Conservation (phyloP, 2,888 invertebrate genomes). For the Ichneumoninae sp. region DNA sequence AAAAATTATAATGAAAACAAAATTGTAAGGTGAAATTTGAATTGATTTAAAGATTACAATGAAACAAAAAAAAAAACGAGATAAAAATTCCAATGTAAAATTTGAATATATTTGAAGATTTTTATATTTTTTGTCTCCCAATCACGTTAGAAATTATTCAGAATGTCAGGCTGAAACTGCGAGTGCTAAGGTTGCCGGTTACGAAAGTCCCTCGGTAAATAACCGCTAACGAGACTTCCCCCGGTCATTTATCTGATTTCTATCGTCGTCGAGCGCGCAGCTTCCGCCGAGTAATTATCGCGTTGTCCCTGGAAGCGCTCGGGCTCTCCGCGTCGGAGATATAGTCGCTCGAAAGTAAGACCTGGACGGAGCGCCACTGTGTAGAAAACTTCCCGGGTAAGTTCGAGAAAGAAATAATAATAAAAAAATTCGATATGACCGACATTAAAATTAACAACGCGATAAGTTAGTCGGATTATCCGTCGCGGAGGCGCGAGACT, state of each 20-base stretch:
- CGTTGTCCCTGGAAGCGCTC: constrained; percentile 26
- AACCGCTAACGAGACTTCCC: constrained; percentile 60
- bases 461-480: constrained; percentile 45
- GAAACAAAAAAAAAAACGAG: too few relatives aligned
- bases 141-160: not conserved
- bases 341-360: constrained; percentile 2
- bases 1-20: too few relatives aligned
- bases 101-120: too few relatives aligned
- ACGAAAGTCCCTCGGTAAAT: constrained; percentile 57
- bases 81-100: too few relatives aligned
- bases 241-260: constrained; percentile 61
- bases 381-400: not conserved
- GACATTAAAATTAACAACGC: constrained; percentile 51
- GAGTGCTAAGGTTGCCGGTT: not conserved
- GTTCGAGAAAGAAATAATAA: not conserved
- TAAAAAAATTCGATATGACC: constrained; percentile 29
- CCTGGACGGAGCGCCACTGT: not conserved
- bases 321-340: not conserved
- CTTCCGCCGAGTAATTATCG: constrained; percentile 63
- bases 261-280: constrained; percentile 59
- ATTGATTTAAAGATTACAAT: too few relatives aligned
- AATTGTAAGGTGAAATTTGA: too few relatives aligned
- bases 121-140: not conserved
- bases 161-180: not conserved
- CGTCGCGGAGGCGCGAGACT: not conserved